Conservation (phyloP, 2,888 invertebrate species). For the Thelaira solivaga region DNA sequence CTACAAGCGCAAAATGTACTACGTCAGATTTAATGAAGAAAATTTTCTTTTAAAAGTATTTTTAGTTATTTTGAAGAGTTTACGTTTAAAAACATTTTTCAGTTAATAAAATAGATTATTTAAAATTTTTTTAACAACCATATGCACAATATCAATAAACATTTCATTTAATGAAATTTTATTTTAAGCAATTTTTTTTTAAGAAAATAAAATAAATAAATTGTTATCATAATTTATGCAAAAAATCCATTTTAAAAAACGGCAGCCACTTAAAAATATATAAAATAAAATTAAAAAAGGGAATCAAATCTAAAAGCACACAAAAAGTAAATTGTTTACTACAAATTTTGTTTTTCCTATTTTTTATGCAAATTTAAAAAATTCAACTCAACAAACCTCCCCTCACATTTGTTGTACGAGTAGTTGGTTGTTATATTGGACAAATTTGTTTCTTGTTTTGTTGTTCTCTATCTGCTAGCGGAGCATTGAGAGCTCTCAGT, state of each 20-base stretch:
- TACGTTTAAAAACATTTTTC: background rate
- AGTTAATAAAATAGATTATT: background rate
- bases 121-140: background rate
- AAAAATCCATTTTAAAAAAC: conserved; percentile 9
- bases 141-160: conserved; percentile 47
- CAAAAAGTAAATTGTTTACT: background rate
- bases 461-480: too few species aligned
- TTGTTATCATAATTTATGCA: conserved; percentile 39
- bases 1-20: too few species aligned
- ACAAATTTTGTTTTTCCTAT: background rate
- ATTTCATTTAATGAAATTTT: conserved; percentile 33
- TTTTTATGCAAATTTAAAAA: conserved; percentile 1
- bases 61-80: too few species aligned
- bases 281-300: background rate
- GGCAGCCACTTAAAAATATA: conserved; percentile 12
- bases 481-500: too few species aligned
- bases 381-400: background rate
- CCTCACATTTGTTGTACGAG: background rate
- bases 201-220: background rate
- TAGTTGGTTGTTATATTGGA: too few species aligned
- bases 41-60: too few species aligned
- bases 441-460: background rate
- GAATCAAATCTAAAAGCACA: background rate
- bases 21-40: too few species aligned
- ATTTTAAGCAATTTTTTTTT: background rate